Percentiles rank a stretch among this genome's conserved stretches.
These are phyloP conservation scores for Ochotona curzoniae DNA, from an alignment of 2,113 vertebrate species.

Conservation along the genomic window DNA sequence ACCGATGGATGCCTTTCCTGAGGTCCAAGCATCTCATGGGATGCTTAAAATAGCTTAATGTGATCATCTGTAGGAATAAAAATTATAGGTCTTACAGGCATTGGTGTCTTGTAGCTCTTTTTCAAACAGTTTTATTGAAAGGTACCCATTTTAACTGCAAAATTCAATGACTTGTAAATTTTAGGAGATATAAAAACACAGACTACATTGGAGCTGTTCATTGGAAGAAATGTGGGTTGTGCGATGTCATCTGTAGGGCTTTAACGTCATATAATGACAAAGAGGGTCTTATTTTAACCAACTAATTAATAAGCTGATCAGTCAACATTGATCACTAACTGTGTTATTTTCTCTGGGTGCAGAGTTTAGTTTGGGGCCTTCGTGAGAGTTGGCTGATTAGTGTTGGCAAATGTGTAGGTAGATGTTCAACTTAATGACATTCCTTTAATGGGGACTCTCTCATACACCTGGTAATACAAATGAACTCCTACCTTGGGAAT, in stretches of 20 bases:
- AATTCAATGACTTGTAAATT: not conserved
- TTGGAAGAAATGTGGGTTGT: not conserved
- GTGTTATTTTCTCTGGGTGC: conserved; percentile 7
- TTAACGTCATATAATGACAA: conserved; percentile 25
- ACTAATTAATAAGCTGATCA: conserved; percentile 17
- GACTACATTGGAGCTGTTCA: not conserved
- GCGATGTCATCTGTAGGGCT: conserved; percentile 25
- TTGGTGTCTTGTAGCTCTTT: not conserved
- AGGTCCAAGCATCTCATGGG: not conserved
- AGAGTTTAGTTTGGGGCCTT: not conserved
- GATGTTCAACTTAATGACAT: not conserved
- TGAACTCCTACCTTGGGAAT: conserved; percentile 10
- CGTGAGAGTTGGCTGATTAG: conserved; percentile 6
- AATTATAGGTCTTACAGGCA: not conserved
- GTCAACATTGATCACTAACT: conserved; percentile 36
- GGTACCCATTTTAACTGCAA: not conserved
- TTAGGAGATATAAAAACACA: not conserved
- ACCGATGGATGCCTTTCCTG: not conserved
- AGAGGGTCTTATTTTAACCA: conserved; percentile 34
- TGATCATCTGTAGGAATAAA: not conserved
- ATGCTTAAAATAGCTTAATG: conserved; percentile 23
- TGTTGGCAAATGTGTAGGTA: not conserved
- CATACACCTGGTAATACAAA: not conserved
- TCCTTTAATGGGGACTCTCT: not conserved
- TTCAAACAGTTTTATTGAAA: not conserved